Evolutionary conservation across 2,888 invertebrate species (phyloP), one percentile per base, ranked within the genome.

Genomic region (Latheticus oryzae): DNA sequence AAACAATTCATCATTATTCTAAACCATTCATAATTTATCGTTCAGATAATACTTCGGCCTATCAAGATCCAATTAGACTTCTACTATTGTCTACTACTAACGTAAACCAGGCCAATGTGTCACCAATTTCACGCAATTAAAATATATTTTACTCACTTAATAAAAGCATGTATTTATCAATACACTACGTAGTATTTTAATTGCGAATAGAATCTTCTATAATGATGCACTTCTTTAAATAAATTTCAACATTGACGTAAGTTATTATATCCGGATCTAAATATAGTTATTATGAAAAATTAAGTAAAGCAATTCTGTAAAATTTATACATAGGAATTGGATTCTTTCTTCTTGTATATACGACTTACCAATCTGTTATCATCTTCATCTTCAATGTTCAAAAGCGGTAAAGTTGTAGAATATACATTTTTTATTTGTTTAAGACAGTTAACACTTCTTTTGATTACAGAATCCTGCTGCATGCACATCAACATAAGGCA

Each of bases 281-380:
- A 47, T 47, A 12, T 47, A 47, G 45, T n/a, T n/a, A n/a, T n/a
- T n/a, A n/a, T n/a, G n/a, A n/a, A n/a, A n/a, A n/a, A n/a, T n/a
- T n/a, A n/a, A n/a, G n/a, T n/a, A n/a, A n/a, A n/a, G n/a, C n/a
- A n/a, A n/a, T n/a, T n/a, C n/a, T n/a, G n/a, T n/a, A n/a, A n/a
- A n/a, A n/a, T n/a, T n/a, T n/a, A n/a, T n/a, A n/a, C n/a, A n/a
- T 11, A 3, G 11, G 11, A 9, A 5, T 35, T 5, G 15, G 7
- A 40, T 40, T 9, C 5, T 33, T 33, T 33, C 5, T 13, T 13
- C 9, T 8, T 5, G 7, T 8, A 16, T 33, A 15, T 33, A 5
- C 15, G 12, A 79, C 83, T 87, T 87, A 89, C 90, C 89, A 89
- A 81, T 78, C 89, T 89, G 64, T 86, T 87, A 54, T 83, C 86